These are phyloP conservation scores for Scaptomyza flava DNA, from an alignment of 2,888 invertebrate species.

Conservation along the genomic window DNA sequence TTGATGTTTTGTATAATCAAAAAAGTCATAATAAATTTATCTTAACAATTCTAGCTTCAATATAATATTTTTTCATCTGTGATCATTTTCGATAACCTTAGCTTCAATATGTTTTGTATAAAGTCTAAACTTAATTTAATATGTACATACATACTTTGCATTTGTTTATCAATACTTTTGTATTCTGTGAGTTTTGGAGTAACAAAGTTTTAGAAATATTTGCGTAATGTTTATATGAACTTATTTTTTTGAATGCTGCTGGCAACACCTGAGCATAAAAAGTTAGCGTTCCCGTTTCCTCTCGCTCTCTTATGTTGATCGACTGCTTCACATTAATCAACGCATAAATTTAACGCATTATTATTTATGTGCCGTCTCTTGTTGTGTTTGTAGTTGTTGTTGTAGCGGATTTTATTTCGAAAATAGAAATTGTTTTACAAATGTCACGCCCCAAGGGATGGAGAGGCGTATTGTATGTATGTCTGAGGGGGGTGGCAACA, in stretches of 20 bases:
- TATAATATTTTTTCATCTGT: no score
- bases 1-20: no score
- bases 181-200: not conserved
- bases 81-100: no score
- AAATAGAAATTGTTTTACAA: constrained; percentile 79
- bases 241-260: constrained; percentile 39
- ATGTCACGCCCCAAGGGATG: constrained; percentile 60
- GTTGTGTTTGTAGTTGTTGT: constrained; percentile 29
- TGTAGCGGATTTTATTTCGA: constrained; percentile 69
- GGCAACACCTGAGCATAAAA: constrained; percentile 68
- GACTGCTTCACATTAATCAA: constrained; percentile 75
- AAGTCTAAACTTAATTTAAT: no score
- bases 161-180: not conserved
- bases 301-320: constrained; percentile 55
- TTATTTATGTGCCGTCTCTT: constrained; percentile 71
- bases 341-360: constrained; percentile 79
- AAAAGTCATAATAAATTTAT: no score
- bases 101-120: no score
- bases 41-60: no score
- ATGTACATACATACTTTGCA: not conserved
- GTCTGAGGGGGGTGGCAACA: constrained; percentile 45
- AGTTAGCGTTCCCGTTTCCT: constrained; percentile 28
- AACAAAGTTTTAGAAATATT: constrained; percentile 1
- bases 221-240: constrained; percentile 62
- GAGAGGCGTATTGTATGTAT: not conserved